Percentiles rank a stretch among this genome's conserved stretches.
phyloP scores from a whole-genome alignment of 2,888 invertebrate species.

The Hypomecis atomaria region DNA sequence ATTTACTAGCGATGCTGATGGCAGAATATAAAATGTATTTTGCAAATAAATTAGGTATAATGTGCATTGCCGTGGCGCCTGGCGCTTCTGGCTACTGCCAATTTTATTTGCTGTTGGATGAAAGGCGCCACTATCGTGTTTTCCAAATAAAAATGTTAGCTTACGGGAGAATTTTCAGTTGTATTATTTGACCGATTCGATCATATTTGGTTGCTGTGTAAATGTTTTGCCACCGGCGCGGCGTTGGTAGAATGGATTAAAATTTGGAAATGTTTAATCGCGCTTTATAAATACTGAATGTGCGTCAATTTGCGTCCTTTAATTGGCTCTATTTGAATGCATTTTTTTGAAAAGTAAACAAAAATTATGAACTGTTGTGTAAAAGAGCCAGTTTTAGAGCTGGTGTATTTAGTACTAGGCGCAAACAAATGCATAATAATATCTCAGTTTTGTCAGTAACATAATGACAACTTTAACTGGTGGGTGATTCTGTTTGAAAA shows the following conservation, averaged over 20 bases:
- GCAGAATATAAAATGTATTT: conserved; percentile 35
- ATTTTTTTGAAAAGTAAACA: too few species aligned
- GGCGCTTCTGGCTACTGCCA: conserved; percentile 11
- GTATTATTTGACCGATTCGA: background rate
- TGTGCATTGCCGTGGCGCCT: conserved; percentile 31
- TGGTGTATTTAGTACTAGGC: too few species aligned
- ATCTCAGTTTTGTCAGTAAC: too few species aligned
- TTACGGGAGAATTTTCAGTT: background rate
- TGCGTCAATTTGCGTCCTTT: background rate
- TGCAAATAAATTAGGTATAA: conserved; percentile 30
- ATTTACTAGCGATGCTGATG: conserved; percentile 19
- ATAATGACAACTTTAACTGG: too few species aligned
- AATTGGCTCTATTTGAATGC: too few species aligned
- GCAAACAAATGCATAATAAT: too few species aligned
- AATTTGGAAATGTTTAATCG: background rate
- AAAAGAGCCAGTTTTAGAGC: too few species aligned
- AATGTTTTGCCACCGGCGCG: conserved; percentile 1
- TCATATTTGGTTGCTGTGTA: background rate
- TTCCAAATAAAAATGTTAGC: background rate
- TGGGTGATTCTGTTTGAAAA: too few species aligned
- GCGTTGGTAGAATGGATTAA: conserved; percentile 5
- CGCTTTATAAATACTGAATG: background rate
- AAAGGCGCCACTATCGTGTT: background rate
- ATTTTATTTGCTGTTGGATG: background rate
- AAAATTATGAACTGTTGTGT: too few species aligned